Base-by-base conservation (phyloP, 92 coral and sea anemone genomes). In the Phenganax stokvisi region DNA sequence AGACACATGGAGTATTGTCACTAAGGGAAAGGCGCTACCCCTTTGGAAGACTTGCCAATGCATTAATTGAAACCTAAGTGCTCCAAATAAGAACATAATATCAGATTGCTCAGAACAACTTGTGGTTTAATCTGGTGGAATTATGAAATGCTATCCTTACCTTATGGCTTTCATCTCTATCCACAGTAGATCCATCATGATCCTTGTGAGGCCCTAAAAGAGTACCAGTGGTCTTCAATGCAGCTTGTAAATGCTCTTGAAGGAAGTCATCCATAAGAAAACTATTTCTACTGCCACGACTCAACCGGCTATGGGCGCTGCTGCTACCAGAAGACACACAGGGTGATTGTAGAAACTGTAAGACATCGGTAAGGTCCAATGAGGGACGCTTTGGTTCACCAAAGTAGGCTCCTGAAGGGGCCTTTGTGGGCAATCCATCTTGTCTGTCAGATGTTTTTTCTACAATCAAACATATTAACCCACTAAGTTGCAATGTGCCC, bases 251-350 rank as follows among this genome's bases (percentile, higher is more conserved):
- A 73, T 93, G 90, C 82, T 91, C 92, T n/a, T 88, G 87, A 54
- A 93, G 88, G 37, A 87, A 84, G 31, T 91, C 97, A 88, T 89
- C 97, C 63, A 93, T 68, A 58, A 92, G 91, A 61, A 93, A 89
- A 72, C 97, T 93, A 76, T 88, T 89, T 17, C 97, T 88, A 80
- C 97, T 93, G 31, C 88, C 87, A 29, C 88, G 87, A 56, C 97
- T 88, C 84, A 85, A 87, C 76, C 91, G 88, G 51, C 89, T 88
- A 55, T 69, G 81, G 54, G 81, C 81, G 37, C 81, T 76, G 59
- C 90, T 83, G 31, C 85, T 76, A 15, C 81, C 81, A 76, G 81
- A 76, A 6, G 81, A 76, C 10, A 56, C 30, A 28, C 69, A 57
- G 12, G 98, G 98, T 3, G 97, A 93, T 13, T 87, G 91, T 55